Evolutionary conservation across 2,113 vertebrate genomes (phyloP).

Genomic region (Macheiramphus alcinus): DNA sequence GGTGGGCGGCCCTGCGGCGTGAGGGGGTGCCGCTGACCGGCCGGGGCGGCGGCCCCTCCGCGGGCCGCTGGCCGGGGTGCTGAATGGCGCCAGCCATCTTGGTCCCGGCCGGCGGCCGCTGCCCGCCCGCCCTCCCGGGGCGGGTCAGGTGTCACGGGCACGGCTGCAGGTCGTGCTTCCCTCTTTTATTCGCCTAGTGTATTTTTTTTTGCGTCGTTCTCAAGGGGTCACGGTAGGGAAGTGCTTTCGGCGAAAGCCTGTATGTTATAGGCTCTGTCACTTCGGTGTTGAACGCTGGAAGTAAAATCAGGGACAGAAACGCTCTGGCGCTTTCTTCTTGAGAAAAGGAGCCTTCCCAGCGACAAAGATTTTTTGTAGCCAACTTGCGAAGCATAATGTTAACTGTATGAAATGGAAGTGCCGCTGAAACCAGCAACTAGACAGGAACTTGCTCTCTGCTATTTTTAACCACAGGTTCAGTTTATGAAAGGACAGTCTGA

Average conservation of each 20-base stretch:
- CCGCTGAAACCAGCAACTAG: not conserved
- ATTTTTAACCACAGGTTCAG: not conserved
- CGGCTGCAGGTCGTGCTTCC: not conserved
- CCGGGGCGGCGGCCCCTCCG: not conserved
- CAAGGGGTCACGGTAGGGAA: not conserved
- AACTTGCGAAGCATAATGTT: not conserved
- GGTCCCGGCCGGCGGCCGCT: not conserved
- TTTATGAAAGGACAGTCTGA: not conserved
- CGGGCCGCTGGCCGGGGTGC: constrained; percentile 79
- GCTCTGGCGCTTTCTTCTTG: not conserved
- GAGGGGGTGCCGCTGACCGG: not conserved
- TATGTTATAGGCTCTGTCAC: not conserved
- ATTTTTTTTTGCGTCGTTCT: not conserved
- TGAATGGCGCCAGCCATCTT: constrained; percentile 76
- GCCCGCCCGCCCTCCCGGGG: not conserved
- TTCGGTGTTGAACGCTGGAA: not conserved
- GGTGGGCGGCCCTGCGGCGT: no score
- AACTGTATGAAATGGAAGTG: not conserved
- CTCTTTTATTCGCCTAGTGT: not conserved
- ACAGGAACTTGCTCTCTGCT: not conserved
- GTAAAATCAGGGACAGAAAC: not conserved
- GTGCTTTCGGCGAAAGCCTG: not conserved
- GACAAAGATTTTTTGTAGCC: not conserved
- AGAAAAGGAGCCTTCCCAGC: not conserved
- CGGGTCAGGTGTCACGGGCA: not conserved